These are phyloP conservation scores for Isaurus tuberculatus DNA, from an alignment of 92 coral and sea anemone genomes.

Conservation along the genomic window DNA sequence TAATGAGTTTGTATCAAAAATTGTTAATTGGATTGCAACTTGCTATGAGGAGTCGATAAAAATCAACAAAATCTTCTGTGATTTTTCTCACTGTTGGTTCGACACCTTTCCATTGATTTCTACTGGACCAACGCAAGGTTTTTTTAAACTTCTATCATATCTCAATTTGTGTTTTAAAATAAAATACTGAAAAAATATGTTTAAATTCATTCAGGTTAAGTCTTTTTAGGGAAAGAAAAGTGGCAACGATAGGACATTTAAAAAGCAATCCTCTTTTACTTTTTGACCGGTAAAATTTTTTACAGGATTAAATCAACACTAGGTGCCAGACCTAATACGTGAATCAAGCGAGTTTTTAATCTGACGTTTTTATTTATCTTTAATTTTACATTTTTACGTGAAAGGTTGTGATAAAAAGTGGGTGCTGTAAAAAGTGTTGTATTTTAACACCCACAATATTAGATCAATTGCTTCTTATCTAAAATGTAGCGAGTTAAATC, in stretches of 20 bases:
- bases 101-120: background rate
- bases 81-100: background rate
- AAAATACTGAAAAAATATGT: background rate
- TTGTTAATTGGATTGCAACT: background rate
- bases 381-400: too few species aligned
- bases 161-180: background rate
- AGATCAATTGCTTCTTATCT: too few species aligned
- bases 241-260: background rate
- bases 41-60: background rate
- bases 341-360: background rate
- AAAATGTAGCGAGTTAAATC: too few species aligned
- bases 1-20: background rate
- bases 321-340: background rate
- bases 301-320: background rate
- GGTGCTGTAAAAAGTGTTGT: too few species aligned
- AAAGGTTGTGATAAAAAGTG: too few species aligned
- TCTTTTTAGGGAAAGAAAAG: background rate
- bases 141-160: background rate
- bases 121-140: constrained; percentile 1
- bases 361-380: background rate
- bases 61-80: background rate
- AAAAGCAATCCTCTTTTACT: background rate
- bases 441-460: too few species aligned
- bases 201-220: too few species aligned
- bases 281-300: background rate